phyloP scores from a whole-genome alignment of 2,113 vertebrate genomes.

The Platysternon megacephalum region DNA sequence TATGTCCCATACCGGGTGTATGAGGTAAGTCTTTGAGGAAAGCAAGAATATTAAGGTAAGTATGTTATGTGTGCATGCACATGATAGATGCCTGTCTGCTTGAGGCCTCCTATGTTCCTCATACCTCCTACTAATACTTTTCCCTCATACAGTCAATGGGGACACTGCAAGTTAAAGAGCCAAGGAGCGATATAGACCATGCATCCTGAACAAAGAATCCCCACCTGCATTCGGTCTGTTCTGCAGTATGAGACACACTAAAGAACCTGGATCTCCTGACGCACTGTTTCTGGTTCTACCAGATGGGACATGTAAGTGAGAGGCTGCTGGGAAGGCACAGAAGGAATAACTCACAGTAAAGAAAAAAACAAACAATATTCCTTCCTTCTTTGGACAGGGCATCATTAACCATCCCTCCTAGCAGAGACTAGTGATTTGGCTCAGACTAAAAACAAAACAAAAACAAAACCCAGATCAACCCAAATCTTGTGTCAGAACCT shows the following conservation, averaged over 20 bases:
- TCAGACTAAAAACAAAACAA: background rate
- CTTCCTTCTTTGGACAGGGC: background rate
- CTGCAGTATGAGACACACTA: fast-evolving
- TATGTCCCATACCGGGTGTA: background rate
- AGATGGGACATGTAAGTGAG: fast-evolving
- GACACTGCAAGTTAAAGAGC: fast-evolving
- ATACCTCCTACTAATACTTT: background rate
- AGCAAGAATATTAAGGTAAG: background rate
- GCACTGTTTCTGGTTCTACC: fast-evolving
- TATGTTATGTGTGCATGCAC: background rate
- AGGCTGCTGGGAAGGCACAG: background rate
- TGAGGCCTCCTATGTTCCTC: background rate
- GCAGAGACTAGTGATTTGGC: background rate
- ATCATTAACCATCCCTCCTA: background rate
- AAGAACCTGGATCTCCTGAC: fast-evolving
- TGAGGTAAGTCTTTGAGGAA: background rate
- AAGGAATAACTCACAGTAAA: background rate
- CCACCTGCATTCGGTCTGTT: fast-evolving
- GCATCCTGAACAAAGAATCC: fast-evolving
- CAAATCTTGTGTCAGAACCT: background rate
- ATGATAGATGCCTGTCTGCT: background rate
- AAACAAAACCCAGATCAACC: background rate
- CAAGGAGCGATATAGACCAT: fast-evolving
- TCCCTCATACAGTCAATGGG: background rate
- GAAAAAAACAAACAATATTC: background rate